A percentile compares a stretch with the other conserved stretches of the same genome.
phyloP scores from a whole-genome alignment of 2,888 invertebrate species.

The Leptura quadrifasciata region DNA sequence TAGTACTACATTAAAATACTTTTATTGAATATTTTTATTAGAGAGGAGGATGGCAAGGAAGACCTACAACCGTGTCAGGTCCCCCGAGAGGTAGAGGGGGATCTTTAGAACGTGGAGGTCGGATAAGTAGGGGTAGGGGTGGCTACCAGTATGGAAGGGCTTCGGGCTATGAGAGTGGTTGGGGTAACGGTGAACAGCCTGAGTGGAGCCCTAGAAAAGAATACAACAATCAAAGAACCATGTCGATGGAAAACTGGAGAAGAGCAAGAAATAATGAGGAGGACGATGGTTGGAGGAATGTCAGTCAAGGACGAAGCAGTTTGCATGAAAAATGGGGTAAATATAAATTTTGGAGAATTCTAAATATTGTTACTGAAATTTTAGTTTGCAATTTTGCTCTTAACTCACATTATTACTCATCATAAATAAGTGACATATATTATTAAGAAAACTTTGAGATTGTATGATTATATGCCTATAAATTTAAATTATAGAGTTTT shows the following conservation, averaged over 20 bases:
- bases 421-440: too few species aligned
- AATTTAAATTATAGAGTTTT: too few species aligned
- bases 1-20: not conserved
- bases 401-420: too few species aligned
- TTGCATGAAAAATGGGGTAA: conserved; percentile 77
- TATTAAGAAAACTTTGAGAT: too few species aligned
- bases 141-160: conserved; percentile 69
- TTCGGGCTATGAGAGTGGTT: conserved; percentile 72
- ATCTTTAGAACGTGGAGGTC: conserved; percentile 73
- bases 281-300: conserved; percentile 73
- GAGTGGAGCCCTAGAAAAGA: conserved; percentile 80
- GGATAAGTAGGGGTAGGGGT: conserved; percentile 66
- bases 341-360: conserved; percentile 42
- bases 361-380: too few species aligned
- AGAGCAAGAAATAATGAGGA: conserved; percentile 73
- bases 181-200: conserved; percentile 77
- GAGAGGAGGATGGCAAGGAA: conserved; percentile 73
- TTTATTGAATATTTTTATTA: conserved; percentile 33
- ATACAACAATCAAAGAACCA: conserved; percentile 72
- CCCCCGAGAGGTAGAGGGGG: conserved; percentile 73
- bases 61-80: conserved; percentile 70
- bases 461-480: too few species aligned
- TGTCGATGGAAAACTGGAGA: conserved; percentile 74
- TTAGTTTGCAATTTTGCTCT: too few species aligned
- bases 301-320: conserved; percentile 64